Conservation (phyloP, 2,888 invertebrate genomes). For the Oxytorus armatus region DNA sequence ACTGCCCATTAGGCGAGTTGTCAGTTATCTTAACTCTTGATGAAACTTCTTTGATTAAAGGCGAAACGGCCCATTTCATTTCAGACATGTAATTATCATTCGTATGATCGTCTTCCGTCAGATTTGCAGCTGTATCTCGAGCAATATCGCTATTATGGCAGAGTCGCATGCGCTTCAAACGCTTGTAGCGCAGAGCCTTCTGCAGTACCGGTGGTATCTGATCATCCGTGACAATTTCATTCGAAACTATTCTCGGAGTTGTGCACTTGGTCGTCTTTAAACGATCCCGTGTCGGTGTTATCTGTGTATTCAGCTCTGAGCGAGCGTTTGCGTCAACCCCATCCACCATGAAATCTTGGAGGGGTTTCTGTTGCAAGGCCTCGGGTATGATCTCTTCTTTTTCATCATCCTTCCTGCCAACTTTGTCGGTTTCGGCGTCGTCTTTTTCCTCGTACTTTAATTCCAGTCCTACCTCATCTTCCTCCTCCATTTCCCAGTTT, state of each 20-base stretch:
- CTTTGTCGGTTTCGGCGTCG: constrained; percentile 26
- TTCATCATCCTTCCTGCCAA: constrained; percentile 43
- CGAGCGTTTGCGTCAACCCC: constrained; percentile 64
- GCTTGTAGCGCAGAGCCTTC: constrained; percentile 68
- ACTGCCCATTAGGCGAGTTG: not conserved
- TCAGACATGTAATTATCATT: not conserved
- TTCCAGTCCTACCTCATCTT: constrained; percentile 55
- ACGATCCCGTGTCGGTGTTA: constrained; percentile 24
- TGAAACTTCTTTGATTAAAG: not conserved
- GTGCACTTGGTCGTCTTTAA: constrained; percentile 23
- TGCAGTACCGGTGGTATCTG: constrained; percentile 75
- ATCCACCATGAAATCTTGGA: constrained; percentile 69
- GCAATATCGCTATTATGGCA: constrained; percentile 8
- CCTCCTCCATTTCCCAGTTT: constrained; percentile 36
- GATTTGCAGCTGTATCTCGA: not conserved
- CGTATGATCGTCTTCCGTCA: not conserved
- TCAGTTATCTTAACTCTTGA: not conserved
- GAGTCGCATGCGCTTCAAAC: constrained; percentile 22
- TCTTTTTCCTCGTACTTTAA: constrained; percentile 59
- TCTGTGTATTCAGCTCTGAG: not conserved
- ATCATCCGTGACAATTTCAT: constrained; percentile 75
- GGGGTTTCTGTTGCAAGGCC: constrained; percentile 60
- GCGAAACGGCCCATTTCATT: not conserved
- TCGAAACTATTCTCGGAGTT: constrained; percentile 78
- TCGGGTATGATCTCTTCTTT: constrained; percentile 73